Percentiles rank a stretch among this genome's conserved stretches.
phyloP scores from a whole-genome alignment of 1,140 invertebrate species.

The Trinorchestia longiramus region DNA sequence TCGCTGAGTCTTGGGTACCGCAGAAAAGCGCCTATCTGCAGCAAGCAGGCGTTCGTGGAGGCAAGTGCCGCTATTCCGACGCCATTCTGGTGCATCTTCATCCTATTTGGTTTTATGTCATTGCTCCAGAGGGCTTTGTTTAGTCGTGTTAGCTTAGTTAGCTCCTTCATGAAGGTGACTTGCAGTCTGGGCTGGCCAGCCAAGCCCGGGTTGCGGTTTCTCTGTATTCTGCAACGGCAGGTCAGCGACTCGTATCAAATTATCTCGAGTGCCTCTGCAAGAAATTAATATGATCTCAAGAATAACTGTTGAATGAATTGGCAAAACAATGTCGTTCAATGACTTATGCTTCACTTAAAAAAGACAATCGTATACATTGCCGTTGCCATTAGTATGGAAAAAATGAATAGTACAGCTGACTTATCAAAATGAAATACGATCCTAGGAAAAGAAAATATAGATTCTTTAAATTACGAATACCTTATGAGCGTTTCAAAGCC shows the following conservation, averaged over 20 bases:
- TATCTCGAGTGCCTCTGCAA: background rate
- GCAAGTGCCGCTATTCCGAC: constrained; percentile 46
- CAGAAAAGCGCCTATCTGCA: constrained; percentile 39
- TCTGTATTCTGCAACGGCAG: background rate
- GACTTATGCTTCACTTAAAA: background rate
- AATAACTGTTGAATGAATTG: background rate
- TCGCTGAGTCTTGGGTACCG: background rate
- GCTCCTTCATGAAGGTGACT: constrained; percentile 50
- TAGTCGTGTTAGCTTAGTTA: constrained; percentile 54
- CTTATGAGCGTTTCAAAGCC: no score
- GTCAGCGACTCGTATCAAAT: background rate
- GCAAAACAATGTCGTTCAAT: background rate
- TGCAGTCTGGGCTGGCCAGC: background rate
- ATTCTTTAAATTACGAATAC: background rate
- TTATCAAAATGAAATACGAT: background rate
- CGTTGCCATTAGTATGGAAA: background rate
- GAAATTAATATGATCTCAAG: background rate
- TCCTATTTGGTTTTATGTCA: constrained; percentile 55
- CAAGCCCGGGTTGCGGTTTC: background rate
- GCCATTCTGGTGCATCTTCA: constrained; percentile 53
- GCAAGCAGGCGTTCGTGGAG: constrained; percentile 42
- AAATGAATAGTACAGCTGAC: background rate
- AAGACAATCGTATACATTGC: background rate
- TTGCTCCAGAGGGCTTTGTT: constrained; percentile 53
- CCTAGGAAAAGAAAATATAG: background rate